Evolutionary conservation across 1,140 invertebrate genomes (phyloP).

Genomic region (Brachionus rotundiformis): DNA sequence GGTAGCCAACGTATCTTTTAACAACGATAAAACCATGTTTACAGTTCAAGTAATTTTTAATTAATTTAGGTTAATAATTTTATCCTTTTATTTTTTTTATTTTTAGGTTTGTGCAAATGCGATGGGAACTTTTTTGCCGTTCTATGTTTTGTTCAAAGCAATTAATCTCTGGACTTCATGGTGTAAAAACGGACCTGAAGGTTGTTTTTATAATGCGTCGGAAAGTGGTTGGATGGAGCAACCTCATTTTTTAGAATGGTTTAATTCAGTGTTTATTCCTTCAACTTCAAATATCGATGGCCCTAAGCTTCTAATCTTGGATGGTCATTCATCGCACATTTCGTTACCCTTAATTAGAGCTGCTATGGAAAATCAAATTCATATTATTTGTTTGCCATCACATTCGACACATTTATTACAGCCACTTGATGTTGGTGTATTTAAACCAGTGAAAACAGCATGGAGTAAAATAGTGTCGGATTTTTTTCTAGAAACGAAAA

Average conservation of each 20-base stretch:
- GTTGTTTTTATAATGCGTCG: neutral
- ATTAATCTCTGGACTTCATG: neutral
- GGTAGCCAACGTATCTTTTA: neutral
- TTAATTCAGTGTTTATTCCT: neutral
- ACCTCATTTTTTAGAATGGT: neutral
- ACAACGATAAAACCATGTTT: neutral
- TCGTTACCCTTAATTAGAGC: neutral
- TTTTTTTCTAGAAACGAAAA: neutral
- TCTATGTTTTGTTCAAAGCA: neutral
- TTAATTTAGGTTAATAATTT: neutral
- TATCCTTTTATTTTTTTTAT: neutral
- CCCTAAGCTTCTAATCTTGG: neutral
- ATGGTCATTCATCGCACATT: neutral
- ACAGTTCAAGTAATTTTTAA: neutral
- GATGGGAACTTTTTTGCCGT: neutral
- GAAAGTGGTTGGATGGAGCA: neutral
- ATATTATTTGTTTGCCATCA: neutral
- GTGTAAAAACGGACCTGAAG: neutral
- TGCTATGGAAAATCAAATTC: neutral
- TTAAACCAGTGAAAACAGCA: neutral
- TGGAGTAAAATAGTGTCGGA: neutral
- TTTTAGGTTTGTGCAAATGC: neutral
- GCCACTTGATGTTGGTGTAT: neutral
- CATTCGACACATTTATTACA: neutral
- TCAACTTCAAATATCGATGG: neutral